Base-by-base conservation (phyloP, 1,140 invertebrate species). In the Vanessa tameamea region DNA sequence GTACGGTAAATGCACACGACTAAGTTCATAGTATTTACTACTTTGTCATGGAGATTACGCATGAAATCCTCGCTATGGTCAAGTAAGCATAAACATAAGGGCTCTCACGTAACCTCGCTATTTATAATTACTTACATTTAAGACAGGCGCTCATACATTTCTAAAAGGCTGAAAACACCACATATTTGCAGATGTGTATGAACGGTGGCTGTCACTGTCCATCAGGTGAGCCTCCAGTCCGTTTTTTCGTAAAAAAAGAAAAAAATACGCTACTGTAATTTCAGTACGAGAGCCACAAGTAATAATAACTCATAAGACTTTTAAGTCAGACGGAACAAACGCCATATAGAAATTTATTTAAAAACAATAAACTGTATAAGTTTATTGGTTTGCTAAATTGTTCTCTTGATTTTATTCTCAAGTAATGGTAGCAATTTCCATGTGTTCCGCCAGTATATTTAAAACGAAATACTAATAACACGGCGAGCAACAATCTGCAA, bases 341-440 rank as follows among this genome's bases (percentile, higher is more conserved):
- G 7, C 6, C 37, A 43, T 43, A 43, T 11, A 43, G 37, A 9
- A 43, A 43, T 43, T 43, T 43, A 15, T 8, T 59, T 61, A 8
- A 31, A 31, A 61, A 37, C 20, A 37, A 31, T 26, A 31, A 59
- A 26, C 57, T 26, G 14, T 59, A 3, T 26, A 11, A 59, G 15
- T 61, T 61, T 61, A 61, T 37, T 31, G 26, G 7, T 37, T 37
- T n/a, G 26, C 57, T 37, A 37, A 59, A 61, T 61, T 61, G 57
- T 61, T 61, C 14, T 37, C 26, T n/a, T 26, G 13, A 61, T 26
- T 37, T 51, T 37, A 26, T 61, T 7, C 31, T 61, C 57, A 61
- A 61, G 57, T 61, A 85, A 82, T 77, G 57, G 80, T 82, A 81
- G 87, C 87, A 87, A 87, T 81, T 81, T 75, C 67, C 70, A 77